Percentiles rank a stretch among this genome's conserved stretches.
Evolutionary conservation across 1,140 invertebrate genomes (phyloP).

Genomic region (Cylas formicarius): DNA sequence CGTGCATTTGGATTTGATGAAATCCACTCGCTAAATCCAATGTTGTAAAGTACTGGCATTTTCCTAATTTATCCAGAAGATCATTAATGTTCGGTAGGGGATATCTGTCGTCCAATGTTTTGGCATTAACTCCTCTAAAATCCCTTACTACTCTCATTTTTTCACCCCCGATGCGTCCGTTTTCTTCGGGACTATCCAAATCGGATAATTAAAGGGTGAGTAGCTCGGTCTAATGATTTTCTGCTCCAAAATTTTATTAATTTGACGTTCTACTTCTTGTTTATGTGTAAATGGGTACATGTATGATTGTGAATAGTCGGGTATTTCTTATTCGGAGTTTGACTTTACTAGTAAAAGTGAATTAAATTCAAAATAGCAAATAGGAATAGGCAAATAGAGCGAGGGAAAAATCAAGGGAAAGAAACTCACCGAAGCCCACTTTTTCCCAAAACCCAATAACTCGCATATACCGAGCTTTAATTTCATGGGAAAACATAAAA

Average conservation of each 20-base stretch:
- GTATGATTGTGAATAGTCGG: conserved; percentile 14
- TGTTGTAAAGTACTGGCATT: conserved; percentile 39
- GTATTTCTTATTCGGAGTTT: conserved; percentile 27
- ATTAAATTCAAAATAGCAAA: too few species aligned
- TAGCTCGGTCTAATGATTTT: conserved; percentile 15
- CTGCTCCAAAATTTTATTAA: conserved; percentile 15
- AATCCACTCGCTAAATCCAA: too few species aligned
- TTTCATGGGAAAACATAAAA: too few species aligned
- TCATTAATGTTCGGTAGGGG: conserved; percentile 26
- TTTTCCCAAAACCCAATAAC: too few species aligned
- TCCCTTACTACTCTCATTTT: conserved; percentile 24
- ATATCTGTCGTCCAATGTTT: conserved; percentile 19
- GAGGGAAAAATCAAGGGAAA: too few species aligned
- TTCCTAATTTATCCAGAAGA: conserved; percentile 41
- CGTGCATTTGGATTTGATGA: conserved; percentile 18
- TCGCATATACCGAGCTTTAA: too few species aligned
- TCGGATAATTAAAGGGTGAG: conserved; percentile 7
- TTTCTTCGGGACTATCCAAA: conserved; percentile 22
- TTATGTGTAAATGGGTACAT: conserved; percentile 6
- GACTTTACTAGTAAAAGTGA: conserved; percentile 24
- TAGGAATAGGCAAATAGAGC: too few species aligned
- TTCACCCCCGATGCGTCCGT: conserved; percentile 26
- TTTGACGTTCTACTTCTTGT: conserved; percentile 11
- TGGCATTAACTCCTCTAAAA: conserved; percentile 22
- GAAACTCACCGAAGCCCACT: too few species aligned